Conservation (phyloP, 2,113 vertebrate genomes). For the Colossoma macropomum region DNA sequence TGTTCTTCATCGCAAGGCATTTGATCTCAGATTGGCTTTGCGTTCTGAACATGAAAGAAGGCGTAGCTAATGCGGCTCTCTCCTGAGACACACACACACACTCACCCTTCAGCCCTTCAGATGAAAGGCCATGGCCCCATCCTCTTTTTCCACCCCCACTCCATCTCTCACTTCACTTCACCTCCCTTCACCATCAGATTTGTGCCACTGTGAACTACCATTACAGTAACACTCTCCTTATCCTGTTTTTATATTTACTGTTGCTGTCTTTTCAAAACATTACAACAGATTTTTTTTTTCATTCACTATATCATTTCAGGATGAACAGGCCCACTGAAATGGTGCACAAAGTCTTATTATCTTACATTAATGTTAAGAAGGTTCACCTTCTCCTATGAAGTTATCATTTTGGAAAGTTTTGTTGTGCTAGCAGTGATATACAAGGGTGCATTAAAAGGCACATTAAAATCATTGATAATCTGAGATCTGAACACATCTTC, state of each 20-base stretch:
- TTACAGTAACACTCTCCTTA: not conserved
- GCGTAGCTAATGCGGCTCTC: constrained; percentile 66
- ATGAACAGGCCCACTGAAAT: no score
- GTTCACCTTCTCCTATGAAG: no score
- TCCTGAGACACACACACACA: constrained; percentile 49
- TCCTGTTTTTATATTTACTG: not conserved
- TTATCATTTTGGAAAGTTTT: no score
- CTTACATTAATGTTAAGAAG: no score
- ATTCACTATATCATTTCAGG: no score
- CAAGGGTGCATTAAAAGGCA: no score
- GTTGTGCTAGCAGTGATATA: no score
- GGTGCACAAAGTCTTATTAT: no score
- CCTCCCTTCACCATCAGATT: not conserved
- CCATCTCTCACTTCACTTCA: constrained; percentile 7
- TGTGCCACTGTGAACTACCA: not conserved
- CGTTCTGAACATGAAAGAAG: constrained; percentile 69
- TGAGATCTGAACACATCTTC: no score
- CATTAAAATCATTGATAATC: no score
- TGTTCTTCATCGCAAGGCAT: constrained; percentile 68
- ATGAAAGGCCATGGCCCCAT: constrained; percentile 40
- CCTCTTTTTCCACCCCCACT: not conserved
- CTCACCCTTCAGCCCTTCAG: constrained; percentile 57
- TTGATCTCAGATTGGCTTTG: constrained; percentile 62
- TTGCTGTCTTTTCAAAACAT: no score
- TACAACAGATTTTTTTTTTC: no score